Evolutionary conservation across 2,797 vertebrate genomes (phyloP).

Genomic region (Karalla daura): DNA sequence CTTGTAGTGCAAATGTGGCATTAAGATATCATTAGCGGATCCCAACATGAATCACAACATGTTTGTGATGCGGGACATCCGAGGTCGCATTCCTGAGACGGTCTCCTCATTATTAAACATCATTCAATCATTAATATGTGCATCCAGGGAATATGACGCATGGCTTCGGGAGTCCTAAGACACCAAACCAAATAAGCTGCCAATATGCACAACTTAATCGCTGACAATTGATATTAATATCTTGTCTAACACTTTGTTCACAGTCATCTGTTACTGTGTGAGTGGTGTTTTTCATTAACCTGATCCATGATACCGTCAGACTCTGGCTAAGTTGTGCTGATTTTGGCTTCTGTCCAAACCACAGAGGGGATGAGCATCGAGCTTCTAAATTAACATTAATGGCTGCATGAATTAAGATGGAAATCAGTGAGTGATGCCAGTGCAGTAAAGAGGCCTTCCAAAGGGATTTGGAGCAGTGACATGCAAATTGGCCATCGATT

Average conservation of each 20-base stretch:
- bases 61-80: conserved; percentile 11
- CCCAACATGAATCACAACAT: background rate
- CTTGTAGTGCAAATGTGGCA: background rate
- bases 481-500: background rate
- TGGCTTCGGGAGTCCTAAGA: background rate
- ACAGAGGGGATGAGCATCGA: background rate
- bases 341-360: conserved; percentile 19
- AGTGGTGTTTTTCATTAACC: conserved; percentile 1
- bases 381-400: conserved; percentile 11
- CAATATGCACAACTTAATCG: background rate
- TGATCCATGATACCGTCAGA: conserved; percentile 4
- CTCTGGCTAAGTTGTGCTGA: background rate
- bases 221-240: conserved; percentile 20
- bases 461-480: background rate
- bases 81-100: background rate
- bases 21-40: conserved; percentile 5
- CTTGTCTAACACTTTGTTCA: conserved; percentile 7
- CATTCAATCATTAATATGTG: background rate
- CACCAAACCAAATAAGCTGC: background rate
- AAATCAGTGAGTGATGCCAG: background rate
- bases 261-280: conserved; percentile 12
- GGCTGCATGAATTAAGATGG: conserved; percentile 3
- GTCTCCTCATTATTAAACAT: background rate
- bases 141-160: background rate
- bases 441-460: background rate